Conservation (phyloP, 2,113 vertebrate species). For the Neotragus moschatus region DNA sequence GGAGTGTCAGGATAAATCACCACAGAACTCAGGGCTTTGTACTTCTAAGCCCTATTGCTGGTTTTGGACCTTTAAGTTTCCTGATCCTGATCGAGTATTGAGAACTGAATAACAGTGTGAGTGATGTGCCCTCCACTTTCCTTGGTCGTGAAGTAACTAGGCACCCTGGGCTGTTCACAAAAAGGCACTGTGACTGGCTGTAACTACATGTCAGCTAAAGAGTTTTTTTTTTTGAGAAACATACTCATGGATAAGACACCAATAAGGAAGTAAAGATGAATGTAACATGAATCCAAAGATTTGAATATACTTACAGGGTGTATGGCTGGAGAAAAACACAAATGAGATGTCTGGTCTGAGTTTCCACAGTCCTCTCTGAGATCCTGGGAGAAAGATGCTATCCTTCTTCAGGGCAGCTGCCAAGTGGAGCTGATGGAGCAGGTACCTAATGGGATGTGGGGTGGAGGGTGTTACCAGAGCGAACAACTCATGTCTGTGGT, state of each 20-base stretch:
- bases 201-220: background rate
- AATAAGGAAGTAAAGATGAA: background rate
- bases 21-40: background rate
- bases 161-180: background rate
- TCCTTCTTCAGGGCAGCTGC: constrained; percentile 75
- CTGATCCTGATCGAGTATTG: background rate
- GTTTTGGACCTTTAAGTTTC: background rate
- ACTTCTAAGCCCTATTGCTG: background rate
- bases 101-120: background rate
- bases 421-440: constrained; percentile 86
- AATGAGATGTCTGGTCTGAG: constrained; percentile 84
- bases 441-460: constrained; percentile 83
- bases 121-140: background rate
- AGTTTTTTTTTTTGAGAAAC: background rate
- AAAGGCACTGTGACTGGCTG: background rate
- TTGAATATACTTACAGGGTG: constrained; percentile 89
- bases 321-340: constrained; percentile 95
- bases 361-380: constrained; percentile 85
- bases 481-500: background rate
- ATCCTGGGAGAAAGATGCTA: constrained; percentile 83
- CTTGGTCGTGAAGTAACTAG: background rate
- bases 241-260: background rate
- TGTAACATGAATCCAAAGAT: background rate
- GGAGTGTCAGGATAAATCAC: background rate
- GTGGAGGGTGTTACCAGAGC: background rate